Evolutionary conservation across 2,797 vertebrate genomes (phyloP).

Genomic region (Scyliorhinus canicula): DNA sequence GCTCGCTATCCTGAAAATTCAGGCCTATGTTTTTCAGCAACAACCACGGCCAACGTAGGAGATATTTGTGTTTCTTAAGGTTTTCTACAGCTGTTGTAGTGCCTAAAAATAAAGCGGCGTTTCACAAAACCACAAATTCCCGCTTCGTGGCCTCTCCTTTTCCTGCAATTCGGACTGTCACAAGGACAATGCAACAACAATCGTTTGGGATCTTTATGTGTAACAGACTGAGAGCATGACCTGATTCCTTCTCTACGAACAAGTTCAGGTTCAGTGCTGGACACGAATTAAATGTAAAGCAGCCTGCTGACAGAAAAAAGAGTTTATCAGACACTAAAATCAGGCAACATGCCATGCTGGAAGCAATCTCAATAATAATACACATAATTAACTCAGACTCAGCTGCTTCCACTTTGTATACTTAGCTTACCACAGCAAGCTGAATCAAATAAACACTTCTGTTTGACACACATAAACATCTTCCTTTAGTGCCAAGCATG

Average conservation of each 20-base stretch:
- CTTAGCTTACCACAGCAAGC: background rate
- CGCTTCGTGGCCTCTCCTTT: background rate
- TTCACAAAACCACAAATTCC: background rate
- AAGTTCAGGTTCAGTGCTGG: background rate
- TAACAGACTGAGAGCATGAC: background rate
- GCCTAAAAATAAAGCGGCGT: background rate
- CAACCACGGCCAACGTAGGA: background rate
- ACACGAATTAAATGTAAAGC: background rate
- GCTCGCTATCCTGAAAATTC: too few relatives aligned
- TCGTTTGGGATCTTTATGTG: background rate
- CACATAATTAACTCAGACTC: background rate
- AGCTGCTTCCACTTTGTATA: background rate
- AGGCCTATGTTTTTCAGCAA: background rate
- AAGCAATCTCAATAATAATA: constrained; percentile 29
- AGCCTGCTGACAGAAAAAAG: background rate
- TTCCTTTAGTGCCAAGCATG: background rate
- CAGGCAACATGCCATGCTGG: background rate
- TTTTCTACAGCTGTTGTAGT: background rate
- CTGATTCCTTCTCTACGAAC: background rate
- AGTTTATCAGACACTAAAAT: background rate
- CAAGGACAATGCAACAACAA: background rate
- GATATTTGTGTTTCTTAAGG: background rate
- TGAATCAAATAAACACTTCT: constrained; percentile 14
- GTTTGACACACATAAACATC: background rate
- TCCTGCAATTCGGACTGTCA: background rate